Percentiles rank a stretch among this genome's conserved stretches.
These are phyloP conservation scores for Porites evermanni DNA, from an alignment of 92 coral and sea anemone genomes.

Conservation along the genomic window DNA sequence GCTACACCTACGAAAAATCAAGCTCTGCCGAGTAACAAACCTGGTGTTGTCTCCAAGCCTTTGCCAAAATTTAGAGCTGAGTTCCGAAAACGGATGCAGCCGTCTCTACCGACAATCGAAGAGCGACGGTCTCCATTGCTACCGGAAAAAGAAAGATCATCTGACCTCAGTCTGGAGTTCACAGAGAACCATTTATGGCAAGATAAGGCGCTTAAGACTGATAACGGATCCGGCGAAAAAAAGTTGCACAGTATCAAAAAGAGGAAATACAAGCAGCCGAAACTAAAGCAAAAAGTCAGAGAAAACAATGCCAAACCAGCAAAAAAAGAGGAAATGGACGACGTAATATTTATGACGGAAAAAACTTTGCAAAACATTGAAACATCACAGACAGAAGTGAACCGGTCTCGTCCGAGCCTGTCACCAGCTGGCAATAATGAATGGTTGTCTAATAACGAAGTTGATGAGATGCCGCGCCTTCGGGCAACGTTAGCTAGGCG, in stretches of 20 bases:
- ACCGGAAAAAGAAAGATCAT: background rate
- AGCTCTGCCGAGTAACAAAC: conserved; percentile 14
- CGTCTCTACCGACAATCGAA: conserved; percentile 21
- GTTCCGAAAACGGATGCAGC: conserved; percentile 11
- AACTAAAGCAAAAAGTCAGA: background rate
- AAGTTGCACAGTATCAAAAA: background rate
- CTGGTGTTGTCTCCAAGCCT: background rate
- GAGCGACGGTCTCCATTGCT: background rate
- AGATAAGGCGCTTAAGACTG: background rate
- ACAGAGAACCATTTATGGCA: background rate
- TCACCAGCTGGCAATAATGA: background rate
- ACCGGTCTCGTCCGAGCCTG: background rate
- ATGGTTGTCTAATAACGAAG: background rate
- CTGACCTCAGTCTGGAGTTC: background rate
- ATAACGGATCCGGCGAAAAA: background rate
- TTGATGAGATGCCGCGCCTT: background rate
- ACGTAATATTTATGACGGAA: background rate
- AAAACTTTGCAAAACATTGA: background rate
- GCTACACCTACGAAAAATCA: background rate
- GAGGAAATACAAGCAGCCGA: background rate
- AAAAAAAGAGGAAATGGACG: too few species aligned
- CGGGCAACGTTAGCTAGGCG: conserved; percentile 11
- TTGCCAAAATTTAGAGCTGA: background rate
- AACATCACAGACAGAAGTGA: background rate
- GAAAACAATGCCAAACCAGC: background rate